Evolutionary conservation across 1,140 invertebrate genomes (phyloP).

Genomic region (Frieseomelitta varia): DNA sequence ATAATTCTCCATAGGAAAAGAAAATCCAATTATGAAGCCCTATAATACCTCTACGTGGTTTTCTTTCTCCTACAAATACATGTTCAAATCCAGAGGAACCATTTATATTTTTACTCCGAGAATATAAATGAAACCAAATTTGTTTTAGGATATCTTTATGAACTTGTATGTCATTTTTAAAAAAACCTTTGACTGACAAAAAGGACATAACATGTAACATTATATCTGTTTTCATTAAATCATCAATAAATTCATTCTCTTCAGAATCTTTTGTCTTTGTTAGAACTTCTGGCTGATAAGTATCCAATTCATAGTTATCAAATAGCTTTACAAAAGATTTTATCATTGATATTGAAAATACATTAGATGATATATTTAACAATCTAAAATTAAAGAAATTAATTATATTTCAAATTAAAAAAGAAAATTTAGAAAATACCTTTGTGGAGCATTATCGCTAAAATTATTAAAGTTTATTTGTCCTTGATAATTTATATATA

Average conservation of each 20-base stretch:
- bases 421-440: slow-evolving; percentile 81
- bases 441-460: slow-evolving; percentile 86
- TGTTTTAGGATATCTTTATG: slow-evolving; percentile 88
- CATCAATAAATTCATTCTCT: slow-evolving; percentile 82
- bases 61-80: slow-evolving; percentile 82
- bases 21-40: slow-evolving; percentile 84
- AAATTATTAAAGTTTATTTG: slow-evolving; percentile 84
- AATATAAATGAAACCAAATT: slow-evolving; percentile 90
- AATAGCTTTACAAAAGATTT: slow-evolving; percentile 68
- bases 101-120: slow-evolving; percentile 83
- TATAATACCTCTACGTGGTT: slow-evolving; percentile 72
- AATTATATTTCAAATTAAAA: background rate
- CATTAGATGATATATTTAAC: slow-evolving; percentile 35
- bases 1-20: slow-evolving; percentile 78
- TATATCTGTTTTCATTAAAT: slow-evolving; percentile 81
- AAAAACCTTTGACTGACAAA: slow-evolving; percentile 79
- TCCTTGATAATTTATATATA: slow-evolving; percentile 87
- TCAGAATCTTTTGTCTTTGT: slow-evolving; percentile 81
- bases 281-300: slow-evolving; percentile 77
- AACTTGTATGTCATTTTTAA: slow-evolving; percentile 45
- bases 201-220: slow-evolving; percentile 83
- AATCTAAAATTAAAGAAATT: slow-evolving; percentile 53
- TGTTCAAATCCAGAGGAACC: slow-evolving; percentile 82
- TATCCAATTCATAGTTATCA: slow-evolving; percentile 76
- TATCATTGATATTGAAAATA: slow-evolving; percentile 58